These are phyloP conservation scores for Prosapia bicincta DNA, from an alignment of 2,888 invertebrate genomes.

Conservation along the genomic window DNA sequence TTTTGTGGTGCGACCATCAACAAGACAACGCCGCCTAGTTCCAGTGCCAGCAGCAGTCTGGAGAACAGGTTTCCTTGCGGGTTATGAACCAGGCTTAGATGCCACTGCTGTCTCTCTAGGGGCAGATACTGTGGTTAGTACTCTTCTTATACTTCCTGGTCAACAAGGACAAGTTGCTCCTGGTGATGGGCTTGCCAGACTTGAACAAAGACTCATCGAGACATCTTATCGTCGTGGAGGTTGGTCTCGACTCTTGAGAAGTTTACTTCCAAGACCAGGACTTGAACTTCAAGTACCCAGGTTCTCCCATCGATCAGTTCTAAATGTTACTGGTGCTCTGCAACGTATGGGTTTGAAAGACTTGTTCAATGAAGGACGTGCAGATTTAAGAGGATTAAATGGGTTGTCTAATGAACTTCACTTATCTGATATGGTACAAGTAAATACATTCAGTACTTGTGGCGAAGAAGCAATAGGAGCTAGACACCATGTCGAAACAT, in stretches of 20 bases:
- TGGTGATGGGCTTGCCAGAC: constrained; percentile 70
- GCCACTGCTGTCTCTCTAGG: constrained; percentile 80
- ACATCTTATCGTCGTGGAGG: constrained; percentile 62
- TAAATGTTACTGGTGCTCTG: constrained; percentile 75
- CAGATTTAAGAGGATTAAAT: constrained; percentile 79
- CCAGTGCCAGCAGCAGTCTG: constrained; percentile 82
- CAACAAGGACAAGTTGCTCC: constrained; percentile 75
- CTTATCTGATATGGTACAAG: constrained; percentile 78
- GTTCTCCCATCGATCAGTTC: constrained; percentile 69
- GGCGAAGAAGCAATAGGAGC: constrained; percentile 68
- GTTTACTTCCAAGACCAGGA: constrained; percentile 69
- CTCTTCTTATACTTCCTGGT: constrained; percentile 79
- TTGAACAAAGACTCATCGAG: constrained; percentile 67
- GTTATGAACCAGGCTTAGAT: constrained; percentile 79
- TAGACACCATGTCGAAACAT: constrained; percentile 76
- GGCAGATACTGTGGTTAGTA: constrained; percentile 66
- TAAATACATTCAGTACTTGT: constrained; percentile 80
- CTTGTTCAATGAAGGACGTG: constrained; percentile 68
- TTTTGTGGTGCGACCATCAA: constrained; percentile 77
- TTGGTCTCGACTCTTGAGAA: constrained; percentile 70
- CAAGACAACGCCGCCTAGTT: constrained; percentile 73
- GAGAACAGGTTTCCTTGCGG: constrained; percentile 71
- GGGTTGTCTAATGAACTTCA: constrained; percentile 74
- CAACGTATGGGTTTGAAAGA: constrained; percentile 79
- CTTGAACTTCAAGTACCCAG: constrained; percentile 80